These are phyloP conservation scores for Drosophila stalkeri DNA, from an alignment of 2,888 invertebrate genomes.

Conservation along the genomic window DNA sequence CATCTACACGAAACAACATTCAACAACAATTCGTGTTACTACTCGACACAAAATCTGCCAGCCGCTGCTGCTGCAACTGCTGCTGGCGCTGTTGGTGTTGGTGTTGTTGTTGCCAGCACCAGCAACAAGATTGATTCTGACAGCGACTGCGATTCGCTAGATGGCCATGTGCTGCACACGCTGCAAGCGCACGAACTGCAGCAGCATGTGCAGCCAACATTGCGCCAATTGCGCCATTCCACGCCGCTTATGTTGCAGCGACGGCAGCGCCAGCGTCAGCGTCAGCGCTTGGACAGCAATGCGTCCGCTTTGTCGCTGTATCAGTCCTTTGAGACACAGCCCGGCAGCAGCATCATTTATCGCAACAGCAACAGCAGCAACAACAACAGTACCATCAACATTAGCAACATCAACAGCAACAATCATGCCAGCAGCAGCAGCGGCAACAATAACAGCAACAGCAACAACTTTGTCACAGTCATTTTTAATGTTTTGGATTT, in stretches of 20 bases:
- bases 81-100: conserved; percentile 28
- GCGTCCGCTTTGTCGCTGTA: conserved; percentile 59
- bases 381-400: conserved; percentile 22
- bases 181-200: conserved; percentile 57
- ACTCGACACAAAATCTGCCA: conserved; percentile 74
- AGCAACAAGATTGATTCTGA: conserved; percentile 25
- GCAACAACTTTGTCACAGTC: conserved; percentile 83
- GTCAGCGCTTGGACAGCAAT: conserved; percentile 54
- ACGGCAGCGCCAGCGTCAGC: conserved; percentile 46
- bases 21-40: conserved; percentile 68
- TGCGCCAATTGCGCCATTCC: conserved; percentile 79
- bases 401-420: conserved; percentile 51
- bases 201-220: conserved; percentile 67
- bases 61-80: conserved; percentile 49
- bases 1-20: conserved; percentile 54
- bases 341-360: conserved; percentile 39
- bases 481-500: conserved; percentile 85
- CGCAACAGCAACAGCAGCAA: conserved; percentile 41
- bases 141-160: conserved; percentile 55
- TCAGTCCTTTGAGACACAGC: conserved; percentile 66
- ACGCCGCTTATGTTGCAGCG: conserved; percentile 73
- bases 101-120: conserved; percentile 38
- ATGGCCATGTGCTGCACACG: conserved; percentile 54
- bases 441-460: conserved; percentile 66
- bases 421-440: conserved; percentile 39